phyloP scores from a whole-genome alignment of 2,797 vertebrate species.

The Austrolebias charrua region DNA sequence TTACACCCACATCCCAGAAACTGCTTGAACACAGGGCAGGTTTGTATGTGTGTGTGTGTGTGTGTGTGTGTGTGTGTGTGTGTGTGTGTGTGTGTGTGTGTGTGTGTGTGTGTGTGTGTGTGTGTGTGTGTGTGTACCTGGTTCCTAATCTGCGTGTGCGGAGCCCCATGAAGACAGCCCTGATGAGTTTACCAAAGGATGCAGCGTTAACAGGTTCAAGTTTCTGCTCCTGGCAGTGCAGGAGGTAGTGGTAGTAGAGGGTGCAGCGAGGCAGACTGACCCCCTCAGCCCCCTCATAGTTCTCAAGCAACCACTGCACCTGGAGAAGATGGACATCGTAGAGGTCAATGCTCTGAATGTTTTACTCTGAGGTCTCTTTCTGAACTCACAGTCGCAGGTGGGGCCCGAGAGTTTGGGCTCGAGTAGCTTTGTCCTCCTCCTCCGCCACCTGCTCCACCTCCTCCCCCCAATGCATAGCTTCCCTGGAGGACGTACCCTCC shows the following conservation, averaged over 20 bases:
- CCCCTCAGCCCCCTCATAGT: slow-evolving; percentile 93
- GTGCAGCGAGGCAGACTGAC: slow-evolving; percentile 92
- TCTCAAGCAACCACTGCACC: slow-evolving; percentile 94
- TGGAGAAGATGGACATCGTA: slow-evolving; percentile 37
- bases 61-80: no score
- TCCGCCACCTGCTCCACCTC: slow-evolving; percentile 46
- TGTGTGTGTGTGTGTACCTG: slow-evolving; percentile 72
- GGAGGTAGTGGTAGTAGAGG: slow-evolving; percentile 93
- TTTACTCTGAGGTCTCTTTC: not conserved
- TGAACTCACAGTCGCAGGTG: slow-evolving; percentile 89
- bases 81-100: no score
- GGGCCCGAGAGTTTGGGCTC: slow-evolving; percentile 88
- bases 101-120: no score
- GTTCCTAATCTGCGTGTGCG: slow-evolving; percentile 90
- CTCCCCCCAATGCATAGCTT: slow-evolving; percentile 81
- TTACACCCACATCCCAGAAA: not conserved
- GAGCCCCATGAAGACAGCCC: slow-evolving; percentile 92
- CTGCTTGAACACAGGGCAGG: not conserved
- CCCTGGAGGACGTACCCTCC: slow-evolving; percentile 86
- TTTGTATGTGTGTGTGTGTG: slow-evolving; percentile 20
- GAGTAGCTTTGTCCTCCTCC: slow-evolving; percentile 84
- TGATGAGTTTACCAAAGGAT: slow-evolving; percentile 93
- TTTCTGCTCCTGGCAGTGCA: slow-evolving; percentile 94
- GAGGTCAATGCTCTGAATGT: slow-evolving; percentile 31
- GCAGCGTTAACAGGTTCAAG: slow-evolving; percentile 92